Conservation (phyloP, 1,140 invertebrate genomes). For the Aleiodes sp. region DNA sequence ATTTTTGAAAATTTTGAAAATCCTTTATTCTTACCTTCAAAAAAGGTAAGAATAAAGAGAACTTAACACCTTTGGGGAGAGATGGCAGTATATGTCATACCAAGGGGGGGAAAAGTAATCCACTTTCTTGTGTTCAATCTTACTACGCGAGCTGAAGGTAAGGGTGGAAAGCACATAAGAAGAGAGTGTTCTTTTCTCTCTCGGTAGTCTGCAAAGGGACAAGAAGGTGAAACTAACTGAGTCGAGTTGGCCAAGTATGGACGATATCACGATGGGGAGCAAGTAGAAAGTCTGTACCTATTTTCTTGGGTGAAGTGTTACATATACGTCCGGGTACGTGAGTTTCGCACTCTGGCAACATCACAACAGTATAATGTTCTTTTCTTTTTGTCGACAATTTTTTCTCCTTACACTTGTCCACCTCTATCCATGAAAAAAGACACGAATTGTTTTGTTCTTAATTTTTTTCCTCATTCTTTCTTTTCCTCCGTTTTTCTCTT, state of each 20-base stretch:
- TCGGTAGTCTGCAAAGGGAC: slow-evolving; percentile 36
- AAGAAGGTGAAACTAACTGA: slow-evolving; percentile 43
- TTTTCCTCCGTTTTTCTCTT: too few relatives aligned
- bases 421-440: neutral
- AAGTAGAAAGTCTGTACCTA: slow-evolving; percentile 42
- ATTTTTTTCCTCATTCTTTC: neutral
- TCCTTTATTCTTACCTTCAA: too few relatives aligned
- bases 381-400: neutral
- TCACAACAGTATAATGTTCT: neutral
- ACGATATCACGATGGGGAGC: slow-evolving; percentile 35
- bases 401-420: slow-evolving; percentile 2
- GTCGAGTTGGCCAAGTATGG: slow-evolving; percentile 38
- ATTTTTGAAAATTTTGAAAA: too few relatives aligned
- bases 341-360: slow-evolving; percentile 16
- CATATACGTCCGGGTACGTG: slow-evolving; percentile 16
- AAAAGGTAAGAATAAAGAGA: too few relatives aligned
- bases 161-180: slow-evolving; percentile 9
- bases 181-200: slow-evolving; percentile 35
- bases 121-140: neutral
- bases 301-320: slow-evolving; percentile 23
- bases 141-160: too few relatives aligned
- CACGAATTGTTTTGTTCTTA: neutral
- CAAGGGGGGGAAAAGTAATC: neutral
- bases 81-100: too few relatives aligned
- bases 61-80: too few relatives aligned